Evolutionary conservation across 2,113 vertebrate genomes (phyloP).

Genomic region (Ailurus styani): DNA sequence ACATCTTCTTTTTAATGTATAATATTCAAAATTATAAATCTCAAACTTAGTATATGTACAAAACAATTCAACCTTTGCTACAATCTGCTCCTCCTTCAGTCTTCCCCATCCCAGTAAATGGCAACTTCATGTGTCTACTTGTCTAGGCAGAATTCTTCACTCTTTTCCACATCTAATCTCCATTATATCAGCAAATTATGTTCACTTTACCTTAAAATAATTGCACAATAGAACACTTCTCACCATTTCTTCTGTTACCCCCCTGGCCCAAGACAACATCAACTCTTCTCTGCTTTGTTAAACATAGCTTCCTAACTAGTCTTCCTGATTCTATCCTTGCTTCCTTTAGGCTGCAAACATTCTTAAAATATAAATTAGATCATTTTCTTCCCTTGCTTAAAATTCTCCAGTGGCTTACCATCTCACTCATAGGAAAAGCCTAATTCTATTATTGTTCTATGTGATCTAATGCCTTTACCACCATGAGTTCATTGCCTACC

Average conservation of each 20-base stretch:
- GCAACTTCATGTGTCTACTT: not conserved
- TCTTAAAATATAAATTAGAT: not conserved
- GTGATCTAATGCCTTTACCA: not conserved
- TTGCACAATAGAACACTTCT: not conserved
- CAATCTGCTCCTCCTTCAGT: fast-evolving
- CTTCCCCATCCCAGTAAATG: not conserved
- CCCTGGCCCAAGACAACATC: not conserved
- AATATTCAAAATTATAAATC: not conserved
- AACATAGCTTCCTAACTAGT: not conserved
- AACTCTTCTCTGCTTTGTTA: not conserved
- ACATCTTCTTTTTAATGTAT: not conserved
- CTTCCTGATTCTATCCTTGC: not conserved
- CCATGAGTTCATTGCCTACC: too few relatives aligned
- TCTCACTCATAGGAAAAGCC: not conserved
- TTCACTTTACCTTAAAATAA: not conserved
- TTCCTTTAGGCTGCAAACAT: not conserved
- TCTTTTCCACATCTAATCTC: not conserved
- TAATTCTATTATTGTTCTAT: not conserved
- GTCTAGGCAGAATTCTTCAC: not conserved
- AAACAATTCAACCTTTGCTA: not conserved
- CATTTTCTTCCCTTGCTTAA: not conserved
- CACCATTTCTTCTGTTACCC: not conserved
- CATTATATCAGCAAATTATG: not conserved
- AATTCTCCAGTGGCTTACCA: not conserved
- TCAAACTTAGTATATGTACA: not conserved